Evolutionary conservation across 1,140 invertebrate genomes (phyloP), one percentile per base, ranked within the genome.

Genomic region (Idris sp.): DNA sequence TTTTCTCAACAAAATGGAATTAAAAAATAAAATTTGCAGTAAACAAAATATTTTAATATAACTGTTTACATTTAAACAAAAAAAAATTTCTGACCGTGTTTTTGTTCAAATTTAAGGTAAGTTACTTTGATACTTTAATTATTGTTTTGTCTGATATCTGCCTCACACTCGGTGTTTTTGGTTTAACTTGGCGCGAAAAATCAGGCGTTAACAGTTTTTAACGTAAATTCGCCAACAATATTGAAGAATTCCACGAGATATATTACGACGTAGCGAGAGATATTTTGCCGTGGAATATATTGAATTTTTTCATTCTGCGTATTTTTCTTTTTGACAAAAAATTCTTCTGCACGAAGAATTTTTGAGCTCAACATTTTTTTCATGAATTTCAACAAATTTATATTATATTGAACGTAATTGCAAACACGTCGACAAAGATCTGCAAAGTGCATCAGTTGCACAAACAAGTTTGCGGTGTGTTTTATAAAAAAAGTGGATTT

Each of bases 161-260:
- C 38, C 25, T 26, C n/a, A 13, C 2, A 22, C 41, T 46, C 18
- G 4, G 11, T 9, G 36, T 16, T 9, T 40, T 22, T 4, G 15
- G 19, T 25, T 30, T 51, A 9, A 4, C 11, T 10, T n/a, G 9
- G 16, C 5, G 19, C 8, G 30, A 51, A 59, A 53, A 46, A 53
- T 40, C 31, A 15, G 13, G 36, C 53, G 41, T 41, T 43, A 59
- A 61, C 36, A 51, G 61, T 61, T 74, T 73, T 22, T 19, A n/a
- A 2, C 51, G 36, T 64, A 73, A 71, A 53, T 54, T 61, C 33
- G 8, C 25, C 36, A 25, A 15, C 49, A 36, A 64, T 74, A 74
- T 74, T 74, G 61, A 74, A 53, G 61, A 53, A 65, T 74, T 65
- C 61, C 69, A 35, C 14, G 51, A 41, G 31, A 65, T n/a, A n/a